Evolutionary conservation across 1,140 invertebrate species (phyloP).

Genomic region (Pantala flavescens): DNA sequence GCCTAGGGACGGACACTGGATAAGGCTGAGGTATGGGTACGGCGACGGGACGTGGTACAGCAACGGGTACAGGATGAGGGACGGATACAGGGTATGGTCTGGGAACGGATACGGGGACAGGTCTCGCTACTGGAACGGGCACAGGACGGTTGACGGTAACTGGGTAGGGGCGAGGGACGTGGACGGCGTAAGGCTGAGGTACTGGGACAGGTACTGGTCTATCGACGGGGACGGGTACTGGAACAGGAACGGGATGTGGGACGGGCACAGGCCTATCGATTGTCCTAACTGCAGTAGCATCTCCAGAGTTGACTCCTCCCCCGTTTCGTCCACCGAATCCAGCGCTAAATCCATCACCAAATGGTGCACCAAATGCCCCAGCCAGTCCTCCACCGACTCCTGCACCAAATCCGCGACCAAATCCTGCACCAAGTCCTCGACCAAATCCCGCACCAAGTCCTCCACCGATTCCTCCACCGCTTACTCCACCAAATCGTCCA

Average conservation of each 20-base stretch:
- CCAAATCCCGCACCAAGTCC: not conserved
- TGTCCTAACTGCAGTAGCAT: too few species aligned
- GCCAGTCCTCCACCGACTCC: not conserved
- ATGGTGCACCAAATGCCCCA: too few species aligned
- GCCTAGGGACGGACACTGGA: not conserved
- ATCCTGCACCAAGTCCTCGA: not conserved
- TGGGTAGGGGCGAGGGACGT: not conserved
- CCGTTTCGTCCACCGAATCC: too few species aligned
- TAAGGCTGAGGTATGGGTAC: not conserved
- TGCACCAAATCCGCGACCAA: too few species aligned
- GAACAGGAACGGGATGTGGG: not conserved
- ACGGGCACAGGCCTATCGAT: not conserved
- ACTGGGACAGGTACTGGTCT: not conserved
- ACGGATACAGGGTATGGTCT: not conserved
- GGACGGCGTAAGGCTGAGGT: not conserved
- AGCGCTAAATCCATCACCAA: too few species aligned
- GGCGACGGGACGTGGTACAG: not conserved
- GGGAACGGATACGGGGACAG: not conserved
- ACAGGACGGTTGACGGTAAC: not conserved
- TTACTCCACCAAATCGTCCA: not conserved
- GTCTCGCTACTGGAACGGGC: not conserved
- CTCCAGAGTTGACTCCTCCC: not conserved
- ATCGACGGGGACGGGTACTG: not conserved
- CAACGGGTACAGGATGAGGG: not conserved
- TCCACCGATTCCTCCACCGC: not conserved